Evolutionary conservation across 2,797 vertebrate genomes (phyloP), one percentile per base, ranked within the genome.

Genomic region (Catamblyrhynchus diadema): DNA sequence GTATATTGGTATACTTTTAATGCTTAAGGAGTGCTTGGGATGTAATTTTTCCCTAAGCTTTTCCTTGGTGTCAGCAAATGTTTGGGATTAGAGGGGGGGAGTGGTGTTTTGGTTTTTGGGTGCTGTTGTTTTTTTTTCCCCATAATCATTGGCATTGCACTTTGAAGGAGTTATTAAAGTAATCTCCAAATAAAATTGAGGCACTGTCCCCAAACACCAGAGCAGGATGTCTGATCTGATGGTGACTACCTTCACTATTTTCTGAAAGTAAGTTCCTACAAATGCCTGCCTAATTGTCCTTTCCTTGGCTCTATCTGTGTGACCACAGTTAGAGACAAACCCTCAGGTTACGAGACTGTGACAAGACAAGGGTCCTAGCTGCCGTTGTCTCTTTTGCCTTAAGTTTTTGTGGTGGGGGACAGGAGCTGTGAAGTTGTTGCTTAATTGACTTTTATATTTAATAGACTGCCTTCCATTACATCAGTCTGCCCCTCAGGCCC

Each of bases 401-500:
- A 57, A 2, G 32, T 81, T 91, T 92, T 82, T 73, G n/a, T 71
- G 15, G 44, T 81, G 23, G 28, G 78, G 42, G 42, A 61, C 28
- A 60, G n/a, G 35, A 81, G 3, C 7, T 83, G 48, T 88, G 59
- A 88, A 80, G 21, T 53, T 75, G 37, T 91, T 92, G 74, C 24
- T n/a, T 94, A 93, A 95, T 88, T 92, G 78, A 92, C 74, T 91
- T 93, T 71, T 94, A 72, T 64, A 41, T 78, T 83, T 94, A 88
- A 91, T 85, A 88, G 79, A 83, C 88, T 93, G 57, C 37, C 42
- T 90, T 73, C 60, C 56, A 84, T 90, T 96, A 85, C 81, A 92
- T 50, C 54, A 88, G 60, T 45, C 73, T 82, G 24, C 70, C 84
- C 79, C 90, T 71, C 10, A 2, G 89, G 79, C 47, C 35, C 66